A percentile compares a stretch with the other conserved stretches of the same genome.
Evolutionary conservation across 2,113 vertebrate species (phyloP).

Genomic region (Shinisaurus crocodilurus): DNA sequence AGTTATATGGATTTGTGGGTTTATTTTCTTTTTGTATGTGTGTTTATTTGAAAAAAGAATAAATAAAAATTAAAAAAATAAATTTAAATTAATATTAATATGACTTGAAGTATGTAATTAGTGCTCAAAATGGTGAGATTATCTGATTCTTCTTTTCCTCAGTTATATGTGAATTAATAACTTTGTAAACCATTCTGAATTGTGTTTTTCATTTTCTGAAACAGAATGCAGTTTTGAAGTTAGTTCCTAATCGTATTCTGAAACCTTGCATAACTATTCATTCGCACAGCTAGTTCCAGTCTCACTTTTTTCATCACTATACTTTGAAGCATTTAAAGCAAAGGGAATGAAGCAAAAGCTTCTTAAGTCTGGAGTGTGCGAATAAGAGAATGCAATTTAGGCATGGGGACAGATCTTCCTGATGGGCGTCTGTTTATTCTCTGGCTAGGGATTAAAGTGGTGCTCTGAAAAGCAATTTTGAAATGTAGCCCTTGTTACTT

Average conservation of each 20-base stretch:
- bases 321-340: constrained; percentile 21
- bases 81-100: constrained; percentile 41
- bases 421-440: constrained; percentile 55
- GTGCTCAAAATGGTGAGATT: neutral
- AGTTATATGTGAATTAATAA: neutral
- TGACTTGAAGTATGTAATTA: neutral
- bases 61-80: no score
- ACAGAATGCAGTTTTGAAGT: neutral
- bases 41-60: no score
- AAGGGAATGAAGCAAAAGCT: constrained; percentile 41
- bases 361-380: neutral
- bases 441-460: constrained; percentile 66
- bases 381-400: constrained; percentile 42
- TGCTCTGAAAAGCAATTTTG: constrained; percentile 63
- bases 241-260: neutral
- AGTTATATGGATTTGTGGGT: no score
- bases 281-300: neutral
- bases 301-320: neutral
- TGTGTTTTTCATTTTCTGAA: neutral
- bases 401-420: constrained; percentile 43
- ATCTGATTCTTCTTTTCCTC: neutral
- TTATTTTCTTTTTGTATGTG: no score
- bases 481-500: constrained; percentile 54
- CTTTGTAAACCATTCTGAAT: neutral
- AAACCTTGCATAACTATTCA: neutral